These are phyloP conservation scores for Xiphydria camelus DNA, from an alignment of 2,888 invertebrate genomes.

Conservation along the genomic window DNA sequence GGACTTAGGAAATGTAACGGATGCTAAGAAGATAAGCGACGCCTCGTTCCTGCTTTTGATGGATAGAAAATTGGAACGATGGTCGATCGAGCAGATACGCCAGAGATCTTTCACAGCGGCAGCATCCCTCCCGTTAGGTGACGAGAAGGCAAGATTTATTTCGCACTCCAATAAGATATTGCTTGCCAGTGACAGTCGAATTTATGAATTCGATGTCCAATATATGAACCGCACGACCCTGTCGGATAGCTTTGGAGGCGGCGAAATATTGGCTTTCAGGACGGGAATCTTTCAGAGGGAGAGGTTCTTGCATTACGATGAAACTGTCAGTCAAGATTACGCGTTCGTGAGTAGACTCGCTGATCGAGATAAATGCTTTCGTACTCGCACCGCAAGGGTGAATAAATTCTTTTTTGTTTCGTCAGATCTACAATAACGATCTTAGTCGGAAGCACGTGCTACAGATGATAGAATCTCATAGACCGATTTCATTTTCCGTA, in stretches of 20 bases:
- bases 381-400: too few species aligned
- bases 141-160: conserved; percentile 23
- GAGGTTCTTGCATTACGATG: conserved; percentile 33
- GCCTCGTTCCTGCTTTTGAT: conserved; percentile 26
- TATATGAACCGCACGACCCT: conserved; percentile 4
- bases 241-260: conserved; percentile 5
- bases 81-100: conserved; percentile 23
- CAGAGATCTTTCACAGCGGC: conserved; percentile 10
- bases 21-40: conserved; percentile 25
- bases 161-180: conserved; percentile 21
- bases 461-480: conserved; percentile 60
- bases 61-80: conserved; percentile 21
- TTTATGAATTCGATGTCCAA: conserved; percentile 20
- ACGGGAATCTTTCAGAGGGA: conserved; percentile 35
- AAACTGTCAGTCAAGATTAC: conserved; percentile 30
- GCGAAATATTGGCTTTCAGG: conserved; percentile 26
- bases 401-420: neutral
- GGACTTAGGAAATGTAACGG: conserved; percentile 33
- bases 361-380: too few species aligned
- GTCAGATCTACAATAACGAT: conserved; percentile 46
- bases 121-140: conserved; percentile 11
- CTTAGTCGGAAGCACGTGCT: conserved; percentile 56
- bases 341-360: conserved; percentile 39
- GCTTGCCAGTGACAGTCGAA: conserved; percentile 15
- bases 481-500: conserved; percentile 58